Conservation (phyloP, 2,113 vertebrate genomes). For the Oenanthe oenanthe region DNA sequence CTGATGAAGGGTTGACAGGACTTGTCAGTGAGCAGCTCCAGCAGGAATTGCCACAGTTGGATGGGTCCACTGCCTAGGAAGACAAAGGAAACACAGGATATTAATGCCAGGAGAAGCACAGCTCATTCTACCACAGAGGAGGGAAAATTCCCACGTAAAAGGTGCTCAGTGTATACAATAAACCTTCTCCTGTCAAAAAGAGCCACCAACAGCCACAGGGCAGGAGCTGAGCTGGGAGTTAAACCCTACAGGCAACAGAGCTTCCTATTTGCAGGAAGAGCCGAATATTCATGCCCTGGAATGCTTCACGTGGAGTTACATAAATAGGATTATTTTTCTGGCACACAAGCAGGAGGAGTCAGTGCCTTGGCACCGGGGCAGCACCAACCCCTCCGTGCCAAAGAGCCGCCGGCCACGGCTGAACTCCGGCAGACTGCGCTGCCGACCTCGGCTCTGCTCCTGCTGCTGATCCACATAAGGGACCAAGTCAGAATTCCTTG, state of each 20-base stretch:
- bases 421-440: conserved; percentile 40
- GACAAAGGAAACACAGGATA: neutral
- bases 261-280: neutral
- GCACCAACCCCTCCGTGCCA: neutral
- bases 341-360: neutral
- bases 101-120: neutral
- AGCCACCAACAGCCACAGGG: neutral
- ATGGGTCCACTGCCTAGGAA: conserved; percentile 94
- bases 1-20: conserved; percentile 99
- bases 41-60: conserved; percentile 98
- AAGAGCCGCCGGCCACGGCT: conserved; percentile 8
- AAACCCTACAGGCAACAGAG: neutral
- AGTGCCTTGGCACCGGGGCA: conserved; percentile 2
- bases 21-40: conserved; percentile 98
- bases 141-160: neutral
- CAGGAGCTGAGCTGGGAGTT: neutral
- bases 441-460: conserved; percentile 48
- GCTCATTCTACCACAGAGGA: neutral
- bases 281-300: neutral
- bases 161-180: neutral
- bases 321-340: conserved; percentile 63
- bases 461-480: neutral
- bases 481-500: conserved; percentile 61
- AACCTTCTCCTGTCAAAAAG: neutral
- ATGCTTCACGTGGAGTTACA: conserved; percentile 5